Conservation (phyloP, 2,888 invertebrate genomes). For the Congeria kusceri region DNA sequence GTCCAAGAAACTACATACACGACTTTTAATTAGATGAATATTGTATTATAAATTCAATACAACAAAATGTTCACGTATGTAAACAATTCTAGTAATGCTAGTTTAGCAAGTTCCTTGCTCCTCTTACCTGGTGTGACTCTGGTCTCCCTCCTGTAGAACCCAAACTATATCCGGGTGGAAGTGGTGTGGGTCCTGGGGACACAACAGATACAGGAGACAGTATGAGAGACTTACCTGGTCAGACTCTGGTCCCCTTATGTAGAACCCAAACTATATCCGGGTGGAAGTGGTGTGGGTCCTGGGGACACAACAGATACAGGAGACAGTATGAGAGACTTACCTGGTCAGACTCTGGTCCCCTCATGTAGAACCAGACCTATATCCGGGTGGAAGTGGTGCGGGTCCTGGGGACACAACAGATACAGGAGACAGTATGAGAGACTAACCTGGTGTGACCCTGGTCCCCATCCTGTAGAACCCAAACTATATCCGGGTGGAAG, state of each 20-base stretch:
- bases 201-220: no score
- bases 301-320: no score
- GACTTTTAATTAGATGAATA: no score
- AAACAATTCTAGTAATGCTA: not conserved
- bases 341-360: constrained; percentile 90
- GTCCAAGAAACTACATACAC: no score
- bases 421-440: no score
- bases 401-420: no score
- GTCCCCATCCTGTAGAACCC: constrained; percentile 91
- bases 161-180: constrained; percentile 93
- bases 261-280: constrained; percentile 91
- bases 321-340: constrained; percentile 80
- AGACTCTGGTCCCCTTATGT: constrained; percentile 90
- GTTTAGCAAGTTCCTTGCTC: not conserved
- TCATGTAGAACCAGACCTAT: constrained; percentile 91
- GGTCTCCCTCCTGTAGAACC: constrained; percentile 91
- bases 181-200: constrained; percentile 88
- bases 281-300: constrained; percentile 93
- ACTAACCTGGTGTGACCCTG: constrained; percentile 88
- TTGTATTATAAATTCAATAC: no score
- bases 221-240: constrained; percentile 86
- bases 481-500: constrained; percentile 93
- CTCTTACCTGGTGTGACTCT: constrained; percentile 88
- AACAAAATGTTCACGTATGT: no score
- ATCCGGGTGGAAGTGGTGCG: constrained; percentile 92